Evolutionary conservation across 1,140 invertebrate species (phyloP), one percentile per base, ranked within the genome.

Genomic region (Drosophila paulistorum): DNA sequence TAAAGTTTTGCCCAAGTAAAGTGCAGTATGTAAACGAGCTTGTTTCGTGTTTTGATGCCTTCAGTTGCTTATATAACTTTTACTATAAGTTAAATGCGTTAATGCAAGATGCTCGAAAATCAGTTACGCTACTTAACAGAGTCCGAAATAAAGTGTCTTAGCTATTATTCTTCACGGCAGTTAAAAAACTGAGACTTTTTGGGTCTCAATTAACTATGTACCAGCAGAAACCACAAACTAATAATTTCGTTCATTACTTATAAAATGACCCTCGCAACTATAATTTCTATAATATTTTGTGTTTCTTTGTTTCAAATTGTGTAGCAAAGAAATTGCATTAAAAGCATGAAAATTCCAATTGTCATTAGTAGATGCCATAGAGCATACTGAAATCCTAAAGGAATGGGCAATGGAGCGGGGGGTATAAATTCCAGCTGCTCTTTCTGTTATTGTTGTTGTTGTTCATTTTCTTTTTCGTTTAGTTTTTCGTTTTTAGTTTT

Each of bases 351-450:
- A 71, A 86, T 86, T 86, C 83, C 83, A 71, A 83, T 86, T 77
- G 80, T 86, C 83, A 86, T 86, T 86, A 82, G 37, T 39, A 13
- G 35, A 11, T 10, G 35, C 35, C 35, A 37, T 37, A 37, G 67
- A 11, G 17, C 33, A 51, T 39, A 42, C 33, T 26, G 13, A 42
- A 17, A 66, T 37, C 35, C 35, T 37, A 37, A 37, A 37, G 35
- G 35, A 37, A 37, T 37, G 35, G 10, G 11, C 3, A 9, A 11
- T 11, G 37, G 37, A 13, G 37, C 3, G 83, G 59, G 58, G 68
- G 84, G 74, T 83, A 76, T 71, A 82, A 87, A 86, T 86, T 86
- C 83, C 83, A 87, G 80, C 77, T 85, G 82, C 77, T 68, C 67
- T 35, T 30, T 17, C 20, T 20, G 14, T 61, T 30, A 5, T 23